Conservation (phyloP, 2,797 vertebrate species). For the Myotis pilosus region DNA sequence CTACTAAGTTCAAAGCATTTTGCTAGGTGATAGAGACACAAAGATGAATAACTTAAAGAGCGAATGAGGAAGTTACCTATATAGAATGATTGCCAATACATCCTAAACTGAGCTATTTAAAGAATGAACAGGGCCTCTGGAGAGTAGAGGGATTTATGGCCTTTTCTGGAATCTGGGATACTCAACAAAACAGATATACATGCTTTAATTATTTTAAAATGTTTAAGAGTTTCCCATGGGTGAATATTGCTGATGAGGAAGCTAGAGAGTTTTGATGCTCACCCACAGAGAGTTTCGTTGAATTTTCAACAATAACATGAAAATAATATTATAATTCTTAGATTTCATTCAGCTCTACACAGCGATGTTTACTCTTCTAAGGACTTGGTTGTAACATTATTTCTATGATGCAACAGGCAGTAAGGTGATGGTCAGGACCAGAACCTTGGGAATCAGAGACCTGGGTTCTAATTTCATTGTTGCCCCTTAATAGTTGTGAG, state of each 20-base stretch:
- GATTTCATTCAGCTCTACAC: background rate
- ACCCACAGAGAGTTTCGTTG: background rate
- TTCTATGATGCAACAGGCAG: background rate
- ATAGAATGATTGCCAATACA: background rate
- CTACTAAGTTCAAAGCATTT: background rate
- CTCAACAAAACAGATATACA: background rate
- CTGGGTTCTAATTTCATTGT: background rate
- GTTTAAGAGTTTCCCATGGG: background rate
- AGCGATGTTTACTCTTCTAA: background rate
- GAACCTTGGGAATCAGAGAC: background rate
- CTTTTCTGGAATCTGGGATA: background rate
- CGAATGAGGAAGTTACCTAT: background rate
- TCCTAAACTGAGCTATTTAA: background rate
- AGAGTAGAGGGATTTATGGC: background rate
- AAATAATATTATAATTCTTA: background rate
- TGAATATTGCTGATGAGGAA: background rate
- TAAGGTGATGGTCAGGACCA: background rate
- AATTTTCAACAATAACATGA: background rate
- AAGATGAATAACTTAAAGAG: background rate
- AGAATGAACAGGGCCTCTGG: too few species aligned
- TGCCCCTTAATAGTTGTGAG: background rate
- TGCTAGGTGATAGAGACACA: background rate
- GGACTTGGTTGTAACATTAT: background rate
- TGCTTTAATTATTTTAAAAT: background rate
- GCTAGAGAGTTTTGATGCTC: background rate